Conservation (phyloP, 2,113 vertebrate species). For the Oryzias celebensis region DNA sequence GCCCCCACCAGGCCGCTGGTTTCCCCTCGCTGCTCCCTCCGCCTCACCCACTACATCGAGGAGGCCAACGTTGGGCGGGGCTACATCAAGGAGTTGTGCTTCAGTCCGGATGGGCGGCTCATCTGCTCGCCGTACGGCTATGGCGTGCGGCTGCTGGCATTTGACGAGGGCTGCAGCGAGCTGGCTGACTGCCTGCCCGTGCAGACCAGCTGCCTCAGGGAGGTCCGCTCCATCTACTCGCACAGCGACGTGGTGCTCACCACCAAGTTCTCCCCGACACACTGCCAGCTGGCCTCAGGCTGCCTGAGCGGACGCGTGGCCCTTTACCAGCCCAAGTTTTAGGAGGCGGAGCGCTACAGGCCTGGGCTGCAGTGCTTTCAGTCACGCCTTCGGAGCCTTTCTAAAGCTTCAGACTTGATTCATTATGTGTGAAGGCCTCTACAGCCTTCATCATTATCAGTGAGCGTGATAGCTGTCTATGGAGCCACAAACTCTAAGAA, state of each 20-base stretch:
- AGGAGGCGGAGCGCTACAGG: slow-evolving; percentile 51
- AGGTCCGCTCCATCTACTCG: slow-evolving; percentile 95
- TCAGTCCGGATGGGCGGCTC: slow-evolving; percentile 96
- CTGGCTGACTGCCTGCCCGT: slow-evolving; percentile 93
- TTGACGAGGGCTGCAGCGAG: slow-evolving; percentile 90
- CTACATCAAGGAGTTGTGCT: slow-evolving; percentile 98
- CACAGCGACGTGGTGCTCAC: slow-evolving; percentile 98
- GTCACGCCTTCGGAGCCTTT: too few relatives aligned
- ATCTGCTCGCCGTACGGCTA: slow-evolving; percentile 97
- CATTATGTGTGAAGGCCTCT: too few relatives aligned
- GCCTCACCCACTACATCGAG: slow-evolving; percentile 95
- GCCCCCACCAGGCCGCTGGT: slow-evolving; percentile 81
- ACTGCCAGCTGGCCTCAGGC: slow-evolving; percentile 99
- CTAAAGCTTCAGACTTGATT: too few relatives aligned
- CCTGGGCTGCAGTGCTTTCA: slow-evolving; percentile 7
- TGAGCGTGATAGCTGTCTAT: too few relatives aligned
- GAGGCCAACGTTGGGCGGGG: slow-evolving; percentile 96
- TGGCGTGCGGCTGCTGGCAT: slow-evolving; percentile 93
- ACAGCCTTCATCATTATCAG: too few relatives aligned
- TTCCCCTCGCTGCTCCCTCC: slow-evolving; percentile 91
- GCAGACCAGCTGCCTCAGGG: slow-evolving; percentile 87
- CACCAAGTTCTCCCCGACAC: slow-evolving; percentile 98
- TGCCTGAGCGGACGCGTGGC: slow-evolving; percentile 97
- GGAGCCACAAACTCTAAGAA: too few relatives aligned
- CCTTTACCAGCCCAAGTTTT: slow-evolving; percentile 98